These are phyloP conservation scores for Sylvicola fuscatus DNA, from an alignment of 2,888 invertebrate species.

Conservation along the genomic window DNA sequence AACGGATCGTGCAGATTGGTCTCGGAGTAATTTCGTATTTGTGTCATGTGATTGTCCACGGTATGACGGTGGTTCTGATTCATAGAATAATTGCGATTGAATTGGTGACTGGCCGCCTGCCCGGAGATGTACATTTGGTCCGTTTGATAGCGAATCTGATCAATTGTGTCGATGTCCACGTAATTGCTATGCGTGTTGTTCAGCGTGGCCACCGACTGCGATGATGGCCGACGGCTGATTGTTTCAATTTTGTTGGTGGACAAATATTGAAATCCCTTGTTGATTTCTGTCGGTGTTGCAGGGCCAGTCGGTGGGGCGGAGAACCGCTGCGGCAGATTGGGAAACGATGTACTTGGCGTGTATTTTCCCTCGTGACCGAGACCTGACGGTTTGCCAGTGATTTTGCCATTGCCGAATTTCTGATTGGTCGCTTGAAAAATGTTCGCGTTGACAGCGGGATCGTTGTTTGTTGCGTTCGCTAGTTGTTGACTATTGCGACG, in stretches of 20 bases:
- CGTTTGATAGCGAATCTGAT: conserved; percentile 27
- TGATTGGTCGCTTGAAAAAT: conserved; percentile 31
- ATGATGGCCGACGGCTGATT: conserved; percentile 10
- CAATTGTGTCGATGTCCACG: conserved; percentile 35
- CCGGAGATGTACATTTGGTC: conserved; percentile 15
- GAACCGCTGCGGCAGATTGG: conserved; percentile 5
- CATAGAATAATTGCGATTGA: conserved; percentile 21
- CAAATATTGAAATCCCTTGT: not conserved
- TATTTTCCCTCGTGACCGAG: conserved; percentile 66
- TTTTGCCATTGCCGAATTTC: conserved; percentile 57
- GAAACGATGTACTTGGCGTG: conserved; percentile 40
- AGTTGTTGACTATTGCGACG: conserved; percentile 13
- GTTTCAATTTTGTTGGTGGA: conserved; percentile 2
- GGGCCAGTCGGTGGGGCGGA: not conserved
- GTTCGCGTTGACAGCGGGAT: conserved; percentile 11
- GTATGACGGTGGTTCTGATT: conserved; percentile 21
- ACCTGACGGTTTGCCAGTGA: conserved; percentile 37
- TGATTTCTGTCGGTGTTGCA: conserved; percentile 2
- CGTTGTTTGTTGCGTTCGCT: conserved; percentile 5
- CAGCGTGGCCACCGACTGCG: conserved; percentile 8
- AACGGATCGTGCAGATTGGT: conserved; percentile 4
- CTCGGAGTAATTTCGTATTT: conserved; percentile 5
- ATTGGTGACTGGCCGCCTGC: conserved; percentile 8
- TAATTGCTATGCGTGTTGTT: conserved; percentile 21
- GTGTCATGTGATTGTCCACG: conserved; percentile 12